phyloP scores from a whole-genome alignment of 2,797 vertebrate genomes.

The Mus spretus region DNA sequence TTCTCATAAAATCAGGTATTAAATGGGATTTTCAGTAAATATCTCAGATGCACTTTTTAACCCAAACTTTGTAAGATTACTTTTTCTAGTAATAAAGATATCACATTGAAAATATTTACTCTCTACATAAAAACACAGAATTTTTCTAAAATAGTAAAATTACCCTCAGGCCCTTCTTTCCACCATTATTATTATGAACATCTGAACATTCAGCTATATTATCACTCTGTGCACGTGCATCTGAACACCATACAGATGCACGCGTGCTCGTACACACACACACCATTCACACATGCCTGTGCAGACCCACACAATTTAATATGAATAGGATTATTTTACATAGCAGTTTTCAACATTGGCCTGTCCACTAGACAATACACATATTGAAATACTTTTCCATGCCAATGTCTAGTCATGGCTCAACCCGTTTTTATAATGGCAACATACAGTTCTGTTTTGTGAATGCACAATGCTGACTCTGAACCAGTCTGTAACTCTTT shows the following conservation, averaged over 20 bases:
- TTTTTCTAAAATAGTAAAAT: not conserved
- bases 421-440: not conserved
- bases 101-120: not conserved
- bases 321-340: not conserved
- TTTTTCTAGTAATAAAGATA: constrained; percentile 42
- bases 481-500: constrained; percentile 8
- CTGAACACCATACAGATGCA: not conserved
- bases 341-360: constrained; percentile 7
- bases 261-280: not conserved
- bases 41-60: constrained; percentile 13
- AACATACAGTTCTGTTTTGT: not conserved
- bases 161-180: not conserved
- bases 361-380: constrained; percentile 24
- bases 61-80: constrained; percentile 4
- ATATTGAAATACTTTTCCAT: constrained; percentile 24
- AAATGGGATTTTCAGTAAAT: constrained; percentile 10
- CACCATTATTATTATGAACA: not conserved
- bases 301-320: not conserved
- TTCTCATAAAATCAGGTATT: constrained; percentile 21
- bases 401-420: not conserved
- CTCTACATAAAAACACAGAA: constrained; percentile 26
- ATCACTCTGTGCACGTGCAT: not conserved
- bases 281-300: too few relatives aligned
- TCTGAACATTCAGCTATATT: not conserved
- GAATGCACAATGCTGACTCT: constrained; percentile 23